Percentiles rank a stretch among this genome's conserved stretches.
Conservation (phyloP, 2,113 vertebrate genomes). For the Menidia beryllina region DNA sequence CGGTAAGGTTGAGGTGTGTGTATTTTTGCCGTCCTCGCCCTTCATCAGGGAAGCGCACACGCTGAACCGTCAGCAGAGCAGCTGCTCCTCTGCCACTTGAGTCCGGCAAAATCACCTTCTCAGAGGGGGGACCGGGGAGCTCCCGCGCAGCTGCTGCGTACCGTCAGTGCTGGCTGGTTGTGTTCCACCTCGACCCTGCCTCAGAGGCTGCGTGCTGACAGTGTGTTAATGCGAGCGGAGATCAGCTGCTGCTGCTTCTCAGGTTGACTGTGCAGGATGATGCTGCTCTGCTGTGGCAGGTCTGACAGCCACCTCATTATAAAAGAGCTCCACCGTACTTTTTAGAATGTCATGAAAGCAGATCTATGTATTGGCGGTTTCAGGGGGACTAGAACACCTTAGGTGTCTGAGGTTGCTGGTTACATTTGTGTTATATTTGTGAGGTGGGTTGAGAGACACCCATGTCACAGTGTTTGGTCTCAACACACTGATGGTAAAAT, state of each 20-base stretch:
- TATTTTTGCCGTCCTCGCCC: conserved; percentile 24
- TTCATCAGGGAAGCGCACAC: conserved; percentile 36
- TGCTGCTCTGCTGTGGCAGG: conserved; percentile 27
- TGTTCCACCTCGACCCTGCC: conserved; percentile 20
- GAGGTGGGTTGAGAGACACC: conserved; percentile 30
- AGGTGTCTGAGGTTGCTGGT: conserved; percentile 18
- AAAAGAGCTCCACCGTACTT: conserved; percentile 21
- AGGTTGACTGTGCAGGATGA: conserved; percentile 46
- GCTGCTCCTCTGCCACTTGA: conserved; percentile 54
- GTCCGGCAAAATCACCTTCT: conserved; percentile 61
- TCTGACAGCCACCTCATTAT: conserved; percentile 40
- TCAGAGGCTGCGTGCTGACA: conserved; percentile 42
- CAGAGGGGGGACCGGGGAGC: conserved; percentile 34
- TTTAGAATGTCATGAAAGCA: conserved; percentile 25
- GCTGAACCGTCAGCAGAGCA: conserved; percentile 48
- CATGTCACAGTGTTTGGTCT: conserved; percentile 14
- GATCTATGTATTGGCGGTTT: conserved; percentile 29
- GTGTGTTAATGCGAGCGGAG: conserved; percentile 38
- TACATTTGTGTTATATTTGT: conserved; percentile 14
- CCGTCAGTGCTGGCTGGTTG: conserved; percentile 26
- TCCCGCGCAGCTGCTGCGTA: conserved; percentile 59
- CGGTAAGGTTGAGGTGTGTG: conserved; percentile 22
- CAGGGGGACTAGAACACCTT: neutral
- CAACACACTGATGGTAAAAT: neutral
- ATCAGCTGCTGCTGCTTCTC: conserved; percentile 54